Evolutionary conservation across 2,888 invertebrate species (phyloP).

Genomic region (Abrostola tripartita): DNA sequence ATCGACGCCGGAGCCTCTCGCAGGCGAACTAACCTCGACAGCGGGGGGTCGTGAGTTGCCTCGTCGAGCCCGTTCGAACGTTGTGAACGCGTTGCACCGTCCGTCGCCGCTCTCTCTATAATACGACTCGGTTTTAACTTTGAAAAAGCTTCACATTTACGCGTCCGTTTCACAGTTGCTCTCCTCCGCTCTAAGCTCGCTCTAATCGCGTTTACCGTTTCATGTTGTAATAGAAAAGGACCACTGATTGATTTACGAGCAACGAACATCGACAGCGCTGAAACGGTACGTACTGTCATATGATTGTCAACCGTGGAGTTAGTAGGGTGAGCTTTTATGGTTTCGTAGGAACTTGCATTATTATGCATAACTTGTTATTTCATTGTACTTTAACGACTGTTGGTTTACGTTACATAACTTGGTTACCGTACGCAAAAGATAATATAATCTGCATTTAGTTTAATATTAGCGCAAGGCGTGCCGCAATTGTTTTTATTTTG

Average conservation of each 20-base stretch:
- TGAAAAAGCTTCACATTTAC: slow-evolving; percentile 76
- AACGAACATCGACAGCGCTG: slow-evolving; percentile 69
- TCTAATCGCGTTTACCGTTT: slow-evolving; percentile 73
- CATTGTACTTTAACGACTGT: slow-evolving; percentile 55
- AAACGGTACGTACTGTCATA: slow-evolving; percentile 78
- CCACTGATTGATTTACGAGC: slow-evolving; percentile 75
- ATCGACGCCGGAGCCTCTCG: slow-evolving; percentile 84
- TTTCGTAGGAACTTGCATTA: slow-evolving; percentile 46
- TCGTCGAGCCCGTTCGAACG: slow-evolving; percentile 75
- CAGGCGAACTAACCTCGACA: slow-evolving; percentile 84
- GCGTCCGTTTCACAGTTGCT: slow-evolving; percentile 74
- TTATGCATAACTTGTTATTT: slow-evolving; percentile 53
- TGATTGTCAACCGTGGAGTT: slow-evolving; percentile 59
- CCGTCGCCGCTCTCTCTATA: slow-evolving; percentile 65
- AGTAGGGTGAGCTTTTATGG: slow-evolving; percentile 53
- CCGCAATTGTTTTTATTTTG: slow-evolving; percentile 67
- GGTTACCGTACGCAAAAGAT: slow-evolving; percentile 53
- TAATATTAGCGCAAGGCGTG: slow-evolving; percentile 49
- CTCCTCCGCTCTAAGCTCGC: slow-evolving; percentile 69
- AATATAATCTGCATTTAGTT: slow-evolving; percentile 46
- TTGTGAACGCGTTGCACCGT: slow-evolving; percentile 72
- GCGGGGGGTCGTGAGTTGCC: slow-evolving; percentile 85
- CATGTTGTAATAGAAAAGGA: slow-evolving; percentile 72
- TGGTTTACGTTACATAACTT: slow-evolving; percentile 53
- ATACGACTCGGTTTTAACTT: slow-evolving; percentile 77